A percentile compares a stretch with the other conserved stretches of the same genome.
Evolutionary conservation across 1,140 invertebrate species (phyloP).

Genomic region (Achroia grisella): DNA sequence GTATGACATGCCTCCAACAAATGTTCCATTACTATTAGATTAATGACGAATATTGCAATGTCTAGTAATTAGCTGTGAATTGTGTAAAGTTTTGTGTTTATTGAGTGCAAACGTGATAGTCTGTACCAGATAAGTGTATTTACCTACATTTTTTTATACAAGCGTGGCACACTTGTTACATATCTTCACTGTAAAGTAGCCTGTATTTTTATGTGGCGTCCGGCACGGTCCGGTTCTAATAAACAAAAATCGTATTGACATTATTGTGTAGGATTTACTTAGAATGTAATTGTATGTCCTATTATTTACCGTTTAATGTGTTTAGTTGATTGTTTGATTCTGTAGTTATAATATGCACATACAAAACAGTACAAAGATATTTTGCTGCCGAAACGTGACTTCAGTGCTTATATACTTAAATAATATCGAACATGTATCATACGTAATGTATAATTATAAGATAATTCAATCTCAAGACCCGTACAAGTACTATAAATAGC

Average conservation of each 20-base stretch:
- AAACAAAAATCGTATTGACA: no score
- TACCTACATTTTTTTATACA: constrained; percentile 30
- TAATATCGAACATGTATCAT: no score
- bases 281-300: no score
- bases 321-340: no score
- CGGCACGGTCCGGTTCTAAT: no score
- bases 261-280: no score
- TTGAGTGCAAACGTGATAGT: constrained; percentile 37
- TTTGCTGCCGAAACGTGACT: no score
- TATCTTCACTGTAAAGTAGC: constrained; percentile 56
- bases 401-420: no score
- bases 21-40: constrained; percentile 20
- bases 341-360: no score
- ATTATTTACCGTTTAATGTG: no score
- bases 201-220: constrained; percentile 14
- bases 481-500: constrained; percentile 28
- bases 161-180: constrained; percentile 63
- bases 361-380: no score
- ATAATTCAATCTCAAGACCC: constrained; percentile 17
- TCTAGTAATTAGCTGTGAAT: constrained; percentile 30
- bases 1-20: constrained; percentile 19
- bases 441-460: no score
- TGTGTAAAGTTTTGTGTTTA: constrained; percentile 25
- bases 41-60: constrained; percentile 17
- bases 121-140: constrained; percentile 65